phyloP scores from a whole-genome alignment of 2,888 invertebrate genomes.

The Argyresthia goedartella region DNA sequence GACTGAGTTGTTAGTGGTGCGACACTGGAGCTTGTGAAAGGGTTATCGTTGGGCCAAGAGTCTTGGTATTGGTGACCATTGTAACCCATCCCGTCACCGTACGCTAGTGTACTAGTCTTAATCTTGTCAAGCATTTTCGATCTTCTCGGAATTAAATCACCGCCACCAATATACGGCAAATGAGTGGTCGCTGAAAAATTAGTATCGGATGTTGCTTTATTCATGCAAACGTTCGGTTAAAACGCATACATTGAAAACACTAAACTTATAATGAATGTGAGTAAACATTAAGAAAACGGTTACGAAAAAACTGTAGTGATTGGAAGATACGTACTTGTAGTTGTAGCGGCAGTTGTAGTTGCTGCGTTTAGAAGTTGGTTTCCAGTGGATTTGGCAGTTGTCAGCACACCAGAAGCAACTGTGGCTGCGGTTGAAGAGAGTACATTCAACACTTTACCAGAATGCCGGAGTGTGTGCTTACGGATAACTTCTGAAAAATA shows the following conservation, averaged over 20 bases:
- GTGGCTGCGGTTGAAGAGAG: conserved; percentile 65
- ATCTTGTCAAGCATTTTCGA: conserved; percentile 65
- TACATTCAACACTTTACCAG: conserved; percentile 77
- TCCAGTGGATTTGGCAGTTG: conserved; percentile 48
- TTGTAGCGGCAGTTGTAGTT: conserved; percentile 50
- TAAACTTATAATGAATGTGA: not conserved
- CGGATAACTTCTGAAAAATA: conserved; percentile 66
- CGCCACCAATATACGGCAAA: conserved; percentile 56
- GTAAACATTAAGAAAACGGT: not conserved
- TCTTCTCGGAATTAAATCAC: conserved; percentile 53
- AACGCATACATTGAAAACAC: conserved; percentile 17
- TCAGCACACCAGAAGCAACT: conserved; percentile 55
- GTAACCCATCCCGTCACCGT: conserved; percentile 48
- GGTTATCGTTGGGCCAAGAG: conserved; percentile 63
- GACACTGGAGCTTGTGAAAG: conserved; percentile 57
- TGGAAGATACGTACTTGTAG: conserved; percentile 48
- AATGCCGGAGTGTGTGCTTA: conserved; percentile 81
- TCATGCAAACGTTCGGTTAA: conserved; percentile 35
- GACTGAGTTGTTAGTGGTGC: conserved; percentile 53
- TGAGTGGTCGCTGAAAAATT: conserved; percentile 64
- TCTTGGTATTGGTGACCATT: conserved; percentile 46
- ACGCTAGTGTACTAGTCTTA: conserved; percentile 56
- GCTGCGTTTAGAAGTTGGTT: conserved; percentile 48
- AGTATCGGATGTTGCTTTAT: conserved; percentile 41
- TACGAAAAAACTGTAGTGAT: not conserved